Base-by-base conservation (phyloP, 2,888 invertebrate genomes). In the Sclerodermus sp. region DNA sequence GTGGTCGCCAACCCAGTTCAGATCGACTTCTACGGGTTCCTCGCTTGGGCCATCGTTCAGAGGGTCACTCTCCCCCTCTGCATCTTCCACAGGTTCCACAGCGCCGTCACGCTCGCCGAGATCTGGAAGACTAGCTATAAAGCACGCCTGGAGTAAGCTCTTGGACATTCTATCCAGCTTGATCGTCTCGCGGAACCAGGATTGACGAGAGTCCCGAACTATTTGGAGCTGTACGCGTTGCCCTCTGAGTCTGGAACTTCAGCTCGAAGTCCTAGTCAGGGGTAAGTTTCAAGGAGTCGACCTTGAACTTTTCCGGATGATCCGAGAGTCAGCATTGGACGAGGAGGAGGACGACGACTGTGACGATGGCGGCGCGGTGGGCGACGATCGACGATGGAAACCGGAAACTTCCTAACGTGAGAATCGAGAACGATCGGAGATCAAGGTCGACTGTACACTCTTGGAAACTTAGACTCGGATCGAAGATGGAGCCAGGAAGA, bases 51-150 rank as follows among this genome's bases (percentile, higher is more conserved):
- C 46, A 87, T 96, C 63, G 90, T 96, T 42, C 93, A 94, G 79
- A 90, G 95, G 70, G 87, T 95, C 71, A 93, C 94, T 66, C 84
- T 96, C 62, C 96, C 96, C 34, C 85, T 96, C 63, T 94, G 93
- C 83, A 96, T 96, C 77, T 96, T 96, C 86, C 96, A 95, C 81
- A 89, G 95, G 67, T 95, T 95, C 86, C 94, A 95, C 79, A 93
- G 93, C 54, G 93, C 94, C 23, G 94, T 95, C 30, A 93, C 94
- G 81, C 86, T 95, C 62, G 94, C 94, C 60, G 94, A 95, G 82
- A 93, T 95, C 67, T 95, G 95, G 95, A 95, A 95, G 83, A 93
- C 93, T 67, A 92, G 91, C 80, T 94, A 94, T 85, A 93, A 93
- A 82, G 90, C 91, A 66, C 87, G 92, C 60, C 83, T 93, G 78